Percentiles rank a stretch among this genome's conserved stretches.
phyloP scores from a whole-genome alignment of 1,140 invertebrate genomes.

The Cyrtorhinus lividipennis region DNA sequence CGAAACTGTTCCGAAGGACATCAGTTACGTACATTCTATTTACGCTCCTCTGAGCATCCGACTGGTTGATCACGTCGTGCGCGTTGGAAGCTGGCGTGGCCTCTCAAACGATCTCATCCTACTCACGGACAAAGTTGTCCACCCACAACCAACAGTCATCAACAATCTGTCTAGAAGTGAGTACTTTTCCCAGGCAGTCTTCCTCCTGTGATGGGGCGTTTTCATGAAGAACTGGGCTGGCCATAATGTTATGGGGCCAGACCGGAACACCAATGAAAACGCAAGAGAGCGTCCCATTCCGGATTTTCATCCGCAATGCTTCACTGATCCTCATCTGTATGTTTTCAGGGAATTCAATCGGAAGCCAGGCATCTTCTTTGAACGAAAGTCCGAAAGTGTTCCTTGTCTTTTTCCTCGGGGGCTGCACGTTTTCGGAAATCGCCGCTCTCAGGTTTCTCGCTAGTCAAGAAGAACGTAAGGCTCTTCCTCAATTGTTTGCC shows the following conservation, averaged over 20 bases:
- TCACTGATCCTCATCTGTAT: conserved; percentile 6
- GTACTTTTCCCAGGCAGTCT: not conserved
- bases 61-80: conserved; percentile 69
- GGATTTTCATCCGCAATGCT: not conserved
- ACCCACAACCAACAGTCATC: conserved; percentile 37
- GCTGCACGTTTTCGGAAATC: conserved; percentile 90
- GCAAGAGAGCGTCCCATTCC: too few relatives aligned
- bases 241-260: too few relatives aligned
- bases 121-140: conserved; percentile 43
- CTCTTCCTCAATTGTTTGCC: conserved; percentile 6
- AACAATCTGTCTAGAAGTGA: conserved; percentile 21
- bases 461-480: conserved; percentile 73
- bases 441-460: conserved; percentile 82
- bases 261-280: too few relatives aligned
- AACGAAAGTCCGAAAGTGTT: conserved; percentile 59
- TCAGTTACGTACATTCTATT: conserved; percentile 83
- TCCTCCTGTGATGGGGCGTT: too few relatives aligned
- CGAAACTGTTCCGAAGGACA: conserved; percentile 71
- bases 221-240: too few relatives aligned
- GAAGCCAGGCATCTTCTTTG: conserved; percentile 43
- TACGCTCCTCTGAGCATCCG: conserved; percentile 88
- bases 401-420: conserved; percentile 91
- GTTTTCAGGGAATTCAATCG: conserved; percentile 38
- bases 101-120: conserved; percentile 49
- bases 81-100: conserved; percentile 65